Percentiles rank a stretch among this genome's conserved stretches.
Conservation (phyloP, 30 jellyfish, hydroid and myxozoan species). For the Nemopilema nomurai region DNA sequence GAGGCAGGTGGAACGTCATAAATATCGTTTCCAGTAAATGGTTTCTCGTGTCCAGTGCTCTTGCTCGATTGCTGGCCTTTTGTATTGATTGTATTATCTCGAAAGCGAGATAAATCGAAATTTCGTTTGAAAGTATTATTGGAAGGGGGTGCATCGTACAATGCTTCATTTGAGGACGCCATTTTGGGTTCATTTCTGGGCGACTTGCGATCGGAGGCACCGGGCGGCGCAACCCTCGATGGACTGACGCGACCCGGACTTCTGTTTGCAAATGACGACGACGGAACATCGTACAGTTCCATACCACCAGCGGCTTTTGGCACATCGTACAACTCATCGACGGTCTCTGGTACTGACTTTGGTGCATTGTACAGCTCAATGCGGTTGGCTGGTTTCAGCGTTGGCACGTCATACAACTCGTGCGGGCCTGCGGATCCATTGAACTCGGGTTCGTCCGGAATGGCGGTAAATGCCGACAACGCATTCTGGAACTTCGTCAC, state of each 20-base stretch:
- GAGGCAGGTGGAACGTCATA: constrained; percentile 43
- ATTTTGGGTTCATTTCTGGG: not conserved
- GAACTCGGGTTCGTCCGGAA: constrained; percentile 45
- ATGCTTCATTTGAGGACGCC: constrained; percentile 4
- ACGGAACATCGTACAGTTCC: constrained; percentile 31
- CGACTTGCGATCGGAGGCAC: not conserved
- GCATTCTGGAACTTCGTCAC: constrained; percentile 54
- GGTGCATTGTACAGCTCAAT: constrained; percentile 5
- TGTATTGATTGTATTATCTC: not conserved
- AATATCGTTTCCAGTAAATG: constrained; percentile 6
- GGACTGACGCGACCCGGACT: not conserved
- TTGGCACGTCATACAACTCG: constrained; percentile 59
- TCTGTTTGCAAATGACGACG: not conserved
- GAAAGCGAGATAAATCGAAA: constrained; percentile 9
- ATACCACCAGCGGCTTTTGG: constrained; percentile 30
- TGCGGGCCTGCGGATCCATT: not conserved
- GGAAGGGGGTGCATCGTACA: not conserved
- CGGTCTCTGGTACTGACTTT: not conserved
- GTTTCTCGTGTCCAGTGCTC: not conserved
- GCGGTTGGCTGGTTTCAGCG: constrained; percentile 1
- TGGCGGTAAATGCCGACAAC: constrained; percentile 55
- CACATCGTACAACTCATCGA: constrained; percentile 47
- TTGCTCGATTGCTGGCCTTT: not conserved
- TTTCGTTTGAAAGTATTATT: constrained; percentile 7
- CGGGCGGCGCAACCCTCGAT: not conserved